Conservation (phyloP, 2,888 invertebrate species). For the Antitype chi region DNA sequence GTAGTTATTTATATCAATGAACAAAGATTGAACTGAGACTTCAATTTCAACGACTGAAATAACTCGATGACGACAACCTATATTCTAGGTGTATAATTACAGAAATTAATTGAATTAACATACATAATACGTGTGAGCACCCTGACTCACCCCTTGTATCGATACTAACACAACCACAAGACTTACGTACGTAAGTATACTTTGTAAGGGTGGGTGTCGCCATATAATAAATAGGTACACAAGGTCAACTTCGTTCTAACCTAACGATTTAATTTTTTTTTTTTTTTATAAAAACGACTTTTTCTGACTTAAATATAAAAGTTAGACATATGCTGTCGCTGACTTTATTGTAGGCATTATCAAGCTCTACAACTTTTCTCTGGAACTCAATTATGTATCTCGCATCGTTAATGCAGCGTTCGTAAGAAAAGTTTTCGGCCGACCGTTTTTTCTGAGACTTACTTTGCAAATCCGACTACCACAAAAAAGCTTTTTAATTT, state of each 20-base stretch:
- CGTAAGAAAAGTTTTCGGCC: no score
- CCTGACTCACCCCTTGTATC: slow-evolving; percentile 52
- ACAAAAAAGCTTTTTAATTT: no score
- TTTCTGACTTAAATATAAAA: no score
- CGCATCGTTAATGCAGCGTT: no score
- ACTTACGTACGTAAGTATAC: neutral
- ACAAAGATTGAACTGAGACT: slow-evolving; percentile 1
- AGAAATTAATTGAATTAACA: slow-evolving; percentile 11
- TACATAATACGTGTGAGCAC: neutral
- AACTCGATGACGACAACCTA: neutral
- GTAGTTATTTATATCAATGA: neutral
- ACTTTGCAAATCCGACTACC: no score
- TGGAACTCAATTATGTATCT: no score
- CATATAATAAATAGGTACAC: neutral
- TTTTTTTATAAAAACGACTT: no score
- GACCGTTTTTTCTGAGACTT: no score
- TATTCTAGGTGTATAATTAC: slow-evolving; percentile 33
- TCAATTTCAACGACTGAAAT: slow-evolving; percentile 15
- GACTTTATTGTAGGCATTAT: no score
- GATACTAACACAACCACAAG: slow-evolving; percentile 6
- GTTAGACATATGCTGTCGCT: no score
- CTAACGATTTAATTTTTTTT: no score
- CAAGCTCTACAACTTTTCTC: no score
- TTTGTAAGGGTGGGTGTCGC: neutral
- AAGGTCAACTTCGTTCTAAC: neutral